Percentiles rank a stretch among this genome's conserved stretches.
Evolutionary conservation across 2,113 vertebrate species (phyloP).

Genomic region (Cacatua alba): DNA sequence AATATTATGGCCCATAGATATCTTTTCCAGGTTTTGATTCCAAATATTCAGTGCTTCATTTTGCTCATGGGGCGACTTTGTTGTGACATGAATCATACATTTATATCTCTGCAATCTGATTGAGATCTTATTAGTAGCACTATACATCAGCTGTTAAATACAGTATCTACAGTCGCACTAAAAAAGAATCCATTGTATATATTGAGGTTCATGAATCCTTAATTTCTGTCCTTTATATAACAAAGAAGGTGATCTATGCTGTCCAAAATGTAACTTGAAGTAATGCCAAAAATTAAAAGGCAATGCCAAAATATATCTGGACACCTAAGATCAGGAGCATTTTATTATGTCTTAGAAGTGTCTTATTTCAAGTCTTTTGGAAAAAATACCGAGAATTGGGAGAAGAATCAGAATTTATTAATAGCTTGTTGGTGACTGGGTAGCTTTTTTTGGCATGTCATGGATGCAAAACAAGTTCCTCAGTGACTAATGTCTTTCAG

Average conservation of each 20-base stretch:
- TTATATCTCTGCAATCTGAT: not conserved
- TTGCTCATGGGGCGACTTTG: not conserved
- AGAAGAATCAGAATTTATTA: not conserved
- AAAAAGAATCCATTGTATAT: not conserved
- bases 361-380: not conserved
- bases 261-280: not conserved
- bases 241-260: not conserved
- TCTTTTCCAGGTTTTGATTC: not conserved
- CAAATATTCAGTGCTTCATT: not conserved
- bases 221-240: not conserved
- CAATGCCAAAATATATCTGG: not conserved
- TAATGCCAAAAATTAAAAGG: not conserved
- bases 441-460: not conserved
- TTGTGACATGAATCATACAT: not conserved
- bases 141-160: not conserved
- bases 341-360: not conserved
- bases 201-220: not conserved
- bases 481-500: not conserved
- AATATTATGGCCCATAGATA: not conserved
- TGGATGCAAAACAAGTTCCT: not conserved
- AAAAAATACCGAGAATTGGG: not conserved
- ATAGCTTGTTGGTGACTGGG: not conserved
- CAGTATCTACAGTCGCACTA: not conserved
- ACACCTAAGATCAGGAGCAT: not conserved
- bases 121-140: not conserved